A percentile compares a stretch with the other conserved stretches of the same genome.
Evolutionary conservation across 2,113 vertebrate genomes (phyloP).

Genomic region (Amphiprion ocellaris): DNA sequence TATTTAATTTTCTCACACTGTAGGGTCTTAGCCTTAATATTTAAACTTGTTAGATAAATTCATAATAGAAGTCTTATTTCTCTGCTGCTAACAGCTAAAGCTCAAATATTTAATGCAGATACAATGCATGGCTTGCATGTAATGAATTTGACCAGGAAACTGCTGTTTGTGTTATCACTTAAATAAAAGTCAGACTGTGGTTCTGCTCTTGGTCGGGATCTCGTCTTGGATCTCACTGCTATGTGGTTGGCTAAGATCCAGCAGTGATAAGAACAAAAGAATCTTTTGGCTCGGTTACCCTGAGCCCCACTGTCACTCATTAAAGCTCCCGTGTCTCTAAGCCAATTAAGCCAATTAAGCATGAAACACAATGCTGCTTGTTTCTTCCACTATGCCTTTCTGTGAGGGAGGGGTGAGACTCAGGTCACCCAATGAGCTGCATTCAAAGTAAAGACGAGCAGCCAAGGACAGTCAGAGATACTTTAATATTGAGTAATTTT

Average conservation of each 20-base stretch:
- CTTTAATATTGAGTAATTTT: constrained; percentile 48
- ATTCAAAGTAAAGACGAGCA: constrained; percentile 16
- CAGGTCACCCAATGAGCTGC: constrained; percentile 30
- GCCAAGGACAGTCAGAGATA: constrained; percentile 44
- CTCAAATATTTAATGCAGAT: constrained; percentile 3
- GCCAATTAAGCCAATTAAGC: constrained; percentile 78
- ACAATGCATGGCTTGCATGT: background rate
- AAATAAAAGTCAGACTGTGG: constrained; percentile 12
- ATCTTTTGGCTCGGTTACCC: constrained; percentile 67
- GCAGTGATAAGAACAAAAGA: constrained; percentile 65
- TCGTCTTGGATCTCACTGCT: constrained; percentile 43
- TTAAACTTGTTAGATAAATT: no score
- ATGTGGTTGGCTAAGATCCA: constrained; percentile 61
- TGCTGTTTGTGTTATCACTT: constrained; percentile 18
- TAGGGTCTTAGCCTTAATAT: no score
- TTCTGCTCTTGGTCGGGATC: constrained; percentile 35
- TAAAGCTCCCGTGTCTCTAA: constrained; percentile 68
- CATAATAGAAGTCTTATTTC: no score
- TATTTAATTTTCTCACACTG: no score
- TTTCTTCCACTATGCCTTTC: constrained; percentile 48
- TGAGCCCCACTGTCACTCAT: constrained; percentile 58
- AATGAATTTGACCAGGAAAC: constrained; percentile 1
- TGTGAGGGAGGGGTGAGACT: constrained; percentile 28
- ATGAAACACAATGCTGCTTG: constrained; percentile 69
- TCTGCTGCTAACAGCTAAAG: background rate